Conservation (phyloP, 23 tunicate genomes). For the Diplosoma virens region DNA sequence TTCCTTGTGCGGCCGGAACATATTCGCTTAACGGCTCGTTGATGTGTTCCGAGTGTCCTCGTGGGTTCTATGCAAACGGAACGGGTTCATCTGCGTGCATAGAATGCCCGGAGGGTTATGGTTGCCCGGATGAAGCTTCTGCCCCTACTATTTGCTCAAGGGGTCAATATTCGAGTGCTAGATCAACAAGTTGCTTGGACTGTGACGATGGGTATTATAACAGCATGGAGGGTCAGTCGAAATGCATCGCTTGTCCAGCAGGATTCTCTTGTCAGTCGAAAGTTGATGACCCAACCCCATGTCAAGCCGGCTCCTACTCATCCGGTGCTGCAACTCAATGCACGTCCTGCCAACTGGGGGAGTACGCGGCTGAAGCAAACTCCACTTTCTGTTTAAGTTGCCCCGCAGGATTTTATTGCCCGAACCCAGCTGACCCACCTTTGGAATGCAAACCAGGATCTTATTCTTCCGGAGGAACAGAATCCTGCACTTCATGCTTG, state of each 20-base stretch:
- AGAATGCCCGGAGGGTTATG: constrained; percentile 55
- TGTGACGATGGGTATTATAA: constrained; percentile 35
- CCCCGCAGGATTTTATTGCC: constrained; percentile 21
- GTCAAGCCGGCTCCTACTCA: constrained; percentile 44
- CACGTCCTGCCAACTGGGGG: constrained; percentile 42
- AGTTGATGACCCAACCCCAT: constrained; percentile 9
- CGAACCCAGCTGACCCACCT: background rate
- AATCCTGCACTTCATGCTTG: constrained; percentile 43
- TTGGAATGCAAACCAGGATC: constrained; percentile 38
- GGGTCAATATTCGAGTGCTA: constrained; percentile 29
- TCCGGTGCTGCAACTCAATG: constrained; percentile 18
- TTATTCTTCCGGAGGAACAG: constrained; percentile 35
- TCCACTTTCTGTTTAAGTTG: background rate
- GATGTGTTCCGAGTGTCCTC: constrained; percentile 23
- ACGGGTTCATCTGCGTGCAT: constrained; percentile 5
- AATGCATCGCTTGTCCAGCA: constrained; percentile 48
- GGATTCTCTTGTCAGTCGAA: constrained; percentile 12
- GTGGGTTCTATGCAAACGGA: constrained; percentile 28
- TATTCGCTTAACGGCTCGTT: constrained; percentile 19
- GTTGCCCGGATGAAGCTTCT: constrained; percentile 36
- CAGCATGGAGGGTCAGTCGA: background rate
- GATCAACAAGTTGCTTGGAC: background rate
- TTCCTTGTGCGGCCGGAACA: constrained; percentile 27
- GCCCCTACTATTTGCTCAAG: constrained; percentile 24
- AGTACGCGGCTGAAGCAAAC: constrained; percentile 13